Conservation (phyloP, 2,888 invertebrate species). For the Drosophila austrosaltans region DNA sequence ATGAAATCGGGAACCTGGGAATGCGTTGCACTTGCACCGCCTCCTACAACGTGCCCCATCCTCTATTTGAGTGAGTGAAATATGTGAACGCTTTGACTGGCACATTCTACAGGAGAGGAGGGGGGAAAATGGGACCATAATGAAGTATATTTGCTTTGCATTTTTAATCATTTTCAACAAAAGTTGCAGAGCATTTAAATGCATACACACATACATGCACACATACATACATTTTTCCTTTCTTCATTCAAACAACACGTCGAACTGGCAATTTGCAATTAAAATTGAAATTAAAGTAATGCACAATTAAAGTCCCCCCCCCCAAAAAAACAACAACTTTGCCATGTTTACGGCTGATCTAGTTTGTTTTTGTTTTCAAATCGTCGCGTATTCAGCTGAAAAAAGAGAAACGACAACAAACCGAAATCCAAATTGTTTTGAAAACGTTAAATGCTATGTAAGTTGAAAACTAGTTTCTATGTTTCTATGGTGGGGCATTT, state of each 20-base stretch:
- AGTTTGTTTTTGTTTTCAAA: conserved; percentile 1
- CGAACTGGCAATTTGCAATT: conserved; percentile 66
- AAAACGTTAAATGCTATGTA: conserved; percentile 49
- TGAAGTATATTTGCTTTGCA: conserved; percentile 76
- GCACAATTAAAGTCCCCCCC: conserved; percentile 64
- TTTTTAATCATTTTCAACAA: conserved; percentile 60
- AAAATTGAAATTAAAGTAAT: conserved; percentile 77
- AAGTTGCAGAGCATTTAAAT: conserved; percentile 11
- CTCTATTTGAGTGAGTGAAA: conserved; percentile 65
- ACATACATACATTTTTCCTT: neutral
- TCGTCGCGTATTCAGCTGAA: conserved; percentile 50
- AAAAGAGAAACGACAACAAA: conserved; percentile 34
- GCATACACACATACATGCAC: neutral
- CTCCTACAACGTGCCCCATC: conserved; percentile 17
- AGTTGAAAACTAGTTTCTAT: conserved; percentile 60
- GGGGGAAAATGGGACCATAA: conserved; percentile 71
- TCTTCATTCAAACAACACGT: conserved; percentile 34
- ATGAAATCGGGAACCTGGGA: conserved; percentile 75
- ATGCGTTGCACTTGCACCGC: conserved; percentile 75
- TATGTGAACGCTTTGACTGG: conserved; percentile 67
- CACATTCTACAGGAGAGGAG: conserved; percentile 40
- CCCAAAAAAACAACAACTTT: conserved; percentile 14
- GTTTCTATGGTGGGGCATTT: conserved; percentile 47
- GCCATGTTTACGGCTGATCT: conserved; percentile 31
- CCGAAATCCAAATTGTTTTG: conserved; percentile 54